These are phyloP conservation scores for Scophthalmus maximus DNA, from an alignment of 2,113 vertebrate species.

Conservation along the genomic window DNA sequence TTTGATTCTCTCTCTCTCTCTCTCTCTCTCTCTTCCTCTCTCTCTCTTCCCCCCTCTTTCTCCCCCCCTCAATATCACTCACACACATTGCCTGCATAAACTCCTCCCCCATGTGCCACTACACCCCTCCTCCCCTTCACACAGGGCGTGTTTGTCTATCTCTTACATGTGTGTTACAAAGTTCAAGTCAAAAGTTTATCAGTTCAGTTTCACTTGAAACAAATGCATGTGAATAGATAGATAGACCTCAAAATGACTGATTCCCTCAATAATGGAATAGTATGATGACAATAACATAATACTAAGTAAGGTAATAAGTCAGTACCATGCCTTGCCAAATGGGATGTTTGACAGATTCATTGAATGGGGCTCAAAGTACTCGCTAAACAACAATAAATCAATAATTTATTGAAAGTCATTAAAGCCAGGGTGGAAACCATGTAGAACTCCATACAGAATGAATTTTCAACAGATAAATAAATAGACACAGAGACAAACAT, in stretches of 20 bases:
- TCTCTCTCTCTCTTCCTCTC: conserved; percentile 70
- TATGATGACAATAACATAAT: too few relatives aligned
- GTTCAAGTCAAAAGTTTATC: conserved; percentile 86
- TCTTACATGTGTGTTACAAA: conserved; percentile 81
- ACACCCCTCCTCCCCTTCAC: conserved; percentile 11
- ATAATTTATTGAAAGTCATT: too few relatives aligned
- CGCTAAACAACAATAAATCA: too few relatives aligned
- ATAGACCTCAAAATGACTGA: background rate
- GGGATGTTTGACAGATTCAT: too few relatives aligned
- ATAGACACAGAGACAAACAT: too few relatives aligned
- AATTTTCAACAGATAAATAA: too few relatives aligned
- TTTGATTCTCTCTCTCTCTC: conserved; percentile 90
- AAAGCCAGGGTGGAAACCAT: too few relatives aligned
- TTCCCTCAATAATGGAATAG: too few relatives aligned
- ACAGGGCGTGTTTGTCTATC: conserved; percentile 52
- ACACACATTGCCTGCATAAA: conserved; percentile 46
- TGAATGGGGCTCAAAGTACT: too few relatives aligned
- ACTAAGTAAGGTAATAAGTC: too few relatives aligned
- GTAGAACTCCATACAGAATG: too few relatives aligned
- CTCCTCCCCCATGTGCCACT: conserved; percentile 32
- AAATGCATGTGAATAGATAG: conserved; percentile 1
- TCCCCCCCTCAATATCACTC: conserved; percentile 10
- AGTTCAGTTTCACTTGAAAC: conserved; percentile 80
- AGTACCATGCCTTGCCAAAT: too few relatives aligned
- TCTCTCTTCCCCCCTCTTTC: conserved; percentile 71